These are phyloP conservation scores for Bubo blakistoni DNA, from an alignment of 2,113 vertebrate species.

Conservation along the genomic window DNA sequence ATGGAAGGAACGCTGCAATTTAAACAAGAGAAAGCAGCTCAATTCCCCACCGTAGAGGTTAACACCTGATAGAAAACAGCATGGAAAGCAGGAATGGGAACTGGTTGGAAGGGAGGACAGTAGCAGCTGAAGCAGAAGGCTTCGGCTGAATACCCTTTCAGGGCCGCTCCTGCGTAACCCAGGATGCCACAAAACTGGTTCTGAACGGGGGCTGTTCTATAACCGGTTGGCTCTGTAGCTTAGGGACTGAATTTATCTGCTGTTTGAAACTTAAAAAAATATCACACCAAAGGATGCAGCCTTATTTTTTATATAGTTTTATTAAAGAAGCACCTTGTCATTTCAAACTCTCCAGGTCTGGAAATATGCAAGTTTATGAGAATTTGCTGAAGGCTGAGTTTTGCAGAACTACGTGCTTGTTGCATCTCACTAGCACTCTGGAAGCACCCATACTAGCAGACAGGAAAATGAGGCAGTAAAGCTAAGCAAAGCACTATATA, in stretches of 20 bases:
- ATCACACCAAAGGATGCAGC: neutral
- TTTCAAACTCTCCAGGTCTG: neutral
- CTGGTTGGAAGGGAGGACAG: neutral
- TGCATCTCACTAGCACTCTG: neutral
- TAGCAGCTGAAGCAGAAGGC: neutral
- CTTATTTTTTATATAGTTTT: neutral
- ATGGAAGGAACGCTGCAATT: neutral
- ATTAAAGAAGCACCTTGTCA: neutral
- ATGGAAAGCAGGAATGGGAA: neutral
- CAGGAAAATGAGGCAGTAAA: neutral
- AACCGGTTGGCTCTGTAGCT: neutral
- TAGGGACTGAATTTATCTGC: neutral
- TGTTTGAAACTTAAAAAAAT: neutral
- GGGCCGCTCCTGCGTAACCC: fast-evolving
- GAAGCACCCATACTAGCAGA: neutral
- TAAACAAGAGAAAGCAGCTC: neutral
- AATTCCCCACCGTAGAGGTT: neutral
- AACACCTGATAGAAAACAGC: neutral
- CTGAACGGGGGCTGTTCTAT: neutral
- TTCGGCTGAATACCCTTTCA: neutral
- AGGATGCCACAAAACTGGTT: neutral
- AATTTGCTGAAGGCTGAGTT: neutral
- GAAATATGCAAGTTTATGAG: neutral
- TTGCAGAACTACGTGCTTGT: fast-evolving
- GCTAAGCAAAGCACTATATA: neutral